A percentile compares a stretch with the other conserved stretches of the same genome.
phyloP scores from a whole-genome alignment of 2,113 vertebrate genomes.

The Pseudolaguvia tuberculata region DNA sequence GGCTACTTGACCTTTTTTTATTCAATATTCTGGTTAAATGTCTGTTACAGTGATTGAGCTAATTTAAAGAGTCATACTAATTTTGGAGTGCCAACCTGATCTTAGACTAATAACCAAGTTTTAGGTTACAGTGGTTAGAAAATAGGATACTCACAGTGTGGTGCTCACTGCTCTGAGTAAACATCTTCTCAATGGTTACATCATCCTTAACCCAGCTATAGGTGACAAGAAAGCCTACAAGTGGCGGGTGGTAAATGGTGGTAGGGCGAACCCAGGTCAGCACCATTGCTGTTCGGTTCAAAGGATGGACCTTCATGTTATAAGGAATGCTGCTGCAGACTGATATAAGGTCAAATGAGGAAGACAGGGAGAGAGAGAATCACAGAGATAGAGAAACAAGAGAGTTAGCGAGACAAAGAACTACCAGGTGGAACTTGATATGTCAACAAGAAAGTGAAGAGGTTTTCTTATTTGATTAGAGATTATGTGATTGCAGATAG shows the following conservation, averaged over 20 bases:
- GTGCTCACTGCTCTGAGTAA: slow-evolving; percentile 90
- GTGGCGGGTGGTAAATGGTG: slow-evolving; percentile 88
- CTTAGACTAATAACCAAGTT: neutral
- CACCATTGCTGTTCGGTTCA: slow-evolving; percentile 84
- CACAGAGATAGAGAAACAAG: neutral
- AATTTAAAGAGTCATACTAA: neutral
- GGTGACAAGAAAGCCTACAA: slow-evolving; percentile 93
- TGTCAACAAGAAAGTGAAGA: slow-evolving; percentile 12
- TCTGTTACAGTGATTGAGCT: neutral
- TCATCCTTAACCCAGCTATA: slow-evolving; percentile 98
- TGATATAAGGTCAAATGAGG: slow-evolving; percentile 44
- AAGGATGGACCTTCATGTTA: slow-evolving; percentile 90
- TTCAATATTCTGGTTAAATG: slow-evolving; percentile 11
- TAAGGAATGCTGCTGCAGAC: slow-evolving; percentile 93
- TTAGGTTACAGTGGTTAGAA: neutral
- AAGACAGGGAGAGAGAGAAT: neutral
- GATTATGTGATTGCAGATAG: slow-evolving; percentile 43
- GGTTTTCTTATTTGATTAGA: slow-evolving; percentile 41
- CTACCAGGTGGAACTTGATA: slow-evolving; percentile 3
- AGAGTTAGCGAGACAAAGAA: slow-evolving; percentile 10
- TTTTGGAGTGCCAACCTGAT: neutral
- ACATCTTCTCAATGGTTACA: slow-evolving; percentile 88
- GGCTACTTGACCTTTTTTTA: neutral
- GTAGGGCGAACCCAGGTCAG: slow-evolving; percentile 91
- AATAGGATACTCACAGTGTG: slow-evolving; percentile 76